Evolutionary conservation across 2,888 invertebrate species (phyloP), one percentile per base, ranked within the genome.

Genomic region (Lordiphosa fenestrarum): DNA sequence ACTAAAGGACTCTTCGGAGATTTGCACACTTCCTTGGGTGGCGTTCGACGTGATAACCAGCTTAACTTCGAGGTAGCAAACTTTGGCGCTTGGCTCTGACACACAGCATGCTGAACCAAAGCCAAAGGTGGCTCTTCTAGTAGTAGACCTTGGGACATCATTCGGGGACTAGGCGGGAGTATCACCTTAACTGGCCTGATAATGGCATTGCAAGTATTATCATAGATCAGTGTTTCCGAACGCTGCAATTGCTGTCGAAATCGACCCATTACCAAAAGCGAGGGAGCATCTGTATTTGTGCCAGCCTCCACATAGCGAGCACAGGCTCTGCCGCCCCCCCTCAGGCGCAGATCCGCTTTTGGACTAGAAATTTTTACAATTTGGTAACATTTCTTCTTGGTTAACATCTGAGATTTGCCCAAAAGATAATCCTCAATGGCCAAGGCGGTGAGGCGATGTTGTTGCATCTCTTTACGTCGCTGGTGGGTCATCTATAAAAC

Each of bases 201-300:
- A 6, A 76, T 65, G 10, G 58, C 44, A 42, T 73, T 71, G 21
- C 41, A 36, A 5, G 39, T 55, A 42, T 81, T 62, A 37, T 77
- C 84, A 21, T 61, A 73, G 62, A 77, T 65, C 37, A 69, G 19
- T 0, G 74, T 81, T 37, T 77, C 51, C 0, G 82, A 77, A 5
- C 39, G 10, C 7, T 64, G 54, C n/a, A 84, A 47, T 12, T 42
- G 21, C 35, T 73, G 69, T 12, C 21, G 62, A 5, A 56, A 19
- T 39, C 73, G 63, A 4, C 77, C 73, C 6, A 40, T 3, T 2
- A 69, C 55, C n/a, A 41, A 23, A 21, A 62, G n/a, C 6, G 59
- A 21, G 12, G 25, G 39, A 19, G 5, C 1, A 25, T 23, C 40
- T 23, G 6, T 4, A 42, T 55, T 71, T 13, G 74, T 74, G 50